phyloP scores from a whole-genome alignment of 2,888 invertebrate species.

The Spicauda simplicius region DNA sequence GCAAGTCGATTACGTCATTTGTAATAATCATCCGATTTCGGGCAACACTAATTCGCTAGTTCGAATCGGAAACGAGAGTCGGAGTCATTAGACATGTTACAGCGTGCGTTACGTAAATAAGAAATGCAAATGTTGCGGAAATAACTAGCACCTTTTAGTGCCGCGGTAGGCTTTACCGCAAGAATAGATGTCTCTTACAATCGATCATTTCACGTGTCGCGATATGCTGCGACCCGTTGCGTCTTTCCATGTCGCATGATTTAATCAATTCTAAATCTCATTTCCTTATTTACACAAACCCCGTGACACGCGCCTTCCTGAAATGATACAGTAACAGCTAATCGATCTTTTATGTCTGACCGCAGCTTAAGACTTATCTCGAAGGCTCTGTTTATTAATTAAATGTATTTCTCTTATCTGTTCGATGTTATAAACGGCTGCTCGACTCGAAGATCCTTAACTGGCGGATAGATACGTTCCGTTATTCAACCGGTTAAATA shows the following conservation, averaged over 20 bases:
- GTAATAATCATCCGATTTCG: slow-evolving; percentile 19
- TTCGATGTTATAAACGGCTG: slow-evolving; percentile 29
- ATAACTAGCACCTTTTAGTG: slow-evolving; percentile 20
- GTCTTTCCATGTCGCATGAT: slow-evolving; percentile 3
- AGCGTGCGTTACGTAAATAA: slow-evolving; percentile 36
- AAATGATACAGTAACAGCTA: slow-evolving; percentile 17
- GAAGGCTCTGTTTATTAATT: slow-evolving; percentile 36
- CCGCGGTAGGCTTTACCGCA: not conserved
- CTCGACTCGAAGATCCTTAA: slow-evolving; percentile 31
- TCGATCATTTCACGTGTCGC: slow-evolving; percentile 23
- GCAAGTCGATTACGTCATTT: slow-evolving; percentile 18
- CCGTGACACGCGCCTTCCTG: slow-evolving; percentile 17
- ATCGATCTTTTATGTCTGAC: slow-evolving; percentile 32
- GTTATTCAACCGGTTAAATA: slow-evolving; percentile 32
- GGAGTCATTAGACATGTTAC: slow-evolving; percentile 10
- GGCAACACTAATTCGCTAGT: slow-evolving; percentile 14
- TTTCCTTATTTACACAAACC: slow-evolving; percentile 9
- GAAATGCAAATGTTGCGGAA: slow-evolving; percentile 37
- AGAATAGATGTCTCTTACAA: slow-evolving; percentile 28
- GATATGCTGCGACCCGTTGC: slow-evolving; percentile 10
- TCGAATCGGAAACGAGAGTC: slow-evolving; percentile 9
- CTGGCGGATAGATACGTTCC: slow-evolving; percentile 26
- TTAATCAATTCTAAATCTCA: slow-evolving; percentile 21
- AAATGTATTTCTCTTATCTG: slow-evolving; percentile 33
- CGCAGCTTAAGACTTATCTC: slow-evolving; percentile 33